Evolutionary conservation across 2,797 vertebrate genomes (phyloP).

Genomic region (Coranthus polyacanthus): DNA sequence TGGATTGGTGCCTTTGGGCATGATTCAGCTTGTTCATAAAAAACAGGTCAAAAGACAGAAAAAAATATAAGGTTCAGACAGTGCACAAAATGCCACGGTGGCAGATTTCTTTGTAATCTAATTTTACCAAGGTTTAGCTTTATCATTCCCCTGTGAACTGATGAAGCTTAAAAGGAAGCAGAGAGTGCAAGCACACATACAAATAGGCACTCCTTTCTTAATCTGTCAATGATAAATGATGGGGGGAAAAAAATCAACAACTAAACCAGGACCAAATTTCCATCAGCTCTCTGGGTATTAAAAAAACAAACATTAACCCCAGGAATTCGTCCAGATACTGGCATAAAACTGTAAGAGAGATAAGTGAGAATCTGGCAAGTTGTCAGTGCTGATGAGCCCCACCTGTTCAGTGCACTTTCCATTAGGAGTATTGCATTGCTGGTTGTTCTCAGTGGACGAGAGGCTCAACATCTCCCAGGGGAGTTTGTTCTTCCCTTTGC

Average conservation of each 20-base stretch:
- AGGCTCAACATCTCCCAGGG: slow-evolving; percentile 90
- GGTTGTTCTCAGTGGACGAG: slow-evolving; percentile 69
- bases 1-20: not conserved
- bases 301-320: not conserved
- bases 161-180: slow-evolving; percentile 1
- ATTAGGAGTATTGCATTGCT: slow-evolving; percentile 60
- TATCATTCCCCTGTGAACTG: not conserved
- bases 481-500: slow-evolving; percentile 92
- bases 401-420: slow-evolving; percentile 81
- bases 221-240: slow-evolving; percentile 14
- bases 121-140: not conserved
- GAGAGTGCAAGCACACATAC: slow-evolving; percentile 3
- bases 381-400: slow-evolving; percentile 29
- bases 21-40: slow-evolving; percentile 27
- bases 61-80: not conserved
- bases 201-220: too few species aligned
- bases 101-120: not conserved
- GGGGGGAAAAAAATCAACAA: slow-evolving; percentile 54
- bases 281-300: not conserved
- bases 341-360: slow-evolving; percentile 1
- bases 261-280: slow-evolving; percentile 8
- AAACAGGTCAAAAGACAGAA: not conserved
- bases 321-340: not conserved
- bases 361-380: slow-evolving; percentile 9
- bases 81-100: not conserved